These are phyloP conservation scores for Spea multiplicata DNA, from an alignment of 2,113 vertebrate species.

Conservation along the genomic window DNA sequence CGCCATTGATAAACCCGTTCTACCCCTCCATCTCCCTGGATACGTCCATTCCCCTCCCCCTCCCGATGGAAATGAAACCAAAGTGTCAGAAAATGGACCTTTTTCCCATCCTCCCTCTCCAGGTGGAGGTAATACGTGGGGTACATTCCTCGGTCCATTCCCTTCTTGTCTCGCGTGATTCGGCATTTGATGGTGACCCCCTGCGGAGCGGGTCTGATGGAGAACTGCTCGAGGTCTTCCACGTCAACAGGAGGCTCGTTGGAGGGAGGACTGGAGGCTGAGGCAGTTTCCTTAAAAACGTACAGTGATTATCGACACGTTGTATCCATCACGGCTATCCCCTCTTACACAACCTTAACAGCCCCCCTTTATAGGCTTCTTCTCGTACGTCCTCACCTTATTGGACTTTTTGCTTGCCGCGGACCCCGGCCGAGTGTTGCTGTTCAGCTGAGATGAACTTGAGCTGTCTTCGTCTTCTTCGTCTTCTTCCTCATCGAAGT, in stretches of 20 bases:
- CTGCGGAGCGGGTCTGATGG: conserved; percentile 86
- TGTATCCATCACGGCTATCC: too few relatives aligned
- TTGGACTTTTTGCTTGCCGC: conserved; percentile 92
- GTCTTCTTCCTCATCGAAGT: conserved; percentile 94
- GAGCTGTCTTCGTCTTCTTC: conserved; percentile 96
- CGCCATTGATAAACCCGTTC: too few relatives aligned
- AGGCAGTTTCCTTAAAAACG: conserved; percentile 79
- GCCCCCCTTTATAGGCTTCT: not conserved
- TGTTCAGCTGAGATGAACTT: conserved; percentile 94
- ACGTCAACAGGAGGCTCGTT: conserved; percentile 83
- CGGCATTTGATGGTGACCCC: conserved; percentile 92
- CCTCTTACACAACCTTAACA: too few relatives aligned
- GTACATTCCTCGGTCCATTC: conserved; percentile 98
- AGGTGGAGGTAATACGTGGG: conserved; percentile 98
- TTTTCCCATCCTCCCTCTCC: conserved; percentile 96
- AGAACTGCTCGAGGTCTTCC: conserved; percentile 95
- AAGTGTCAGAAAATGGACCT: too few relatives aligned
- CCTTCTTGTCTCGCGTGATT: conserved; percentile 97
- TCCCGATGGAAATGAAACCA: too few relatives aligned
- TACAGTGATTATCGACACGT: too few relatives aligned
- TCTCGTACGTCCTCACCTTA: conserved; percentile 90
- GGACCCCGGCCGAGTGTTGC: conserved; percentile 90
- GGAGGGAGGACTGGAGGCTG: conserved; percentile 82
- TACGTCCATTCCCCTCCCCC: too few relatives aligned
- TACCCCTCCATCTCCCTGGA: too few relatives aligned